Percentiles rank a stretch among this genome's conserved stretches.
Conservation (phyloP, 2,797 vertebrate genomes). For the Typhlichthys subterraneus region DNA sequence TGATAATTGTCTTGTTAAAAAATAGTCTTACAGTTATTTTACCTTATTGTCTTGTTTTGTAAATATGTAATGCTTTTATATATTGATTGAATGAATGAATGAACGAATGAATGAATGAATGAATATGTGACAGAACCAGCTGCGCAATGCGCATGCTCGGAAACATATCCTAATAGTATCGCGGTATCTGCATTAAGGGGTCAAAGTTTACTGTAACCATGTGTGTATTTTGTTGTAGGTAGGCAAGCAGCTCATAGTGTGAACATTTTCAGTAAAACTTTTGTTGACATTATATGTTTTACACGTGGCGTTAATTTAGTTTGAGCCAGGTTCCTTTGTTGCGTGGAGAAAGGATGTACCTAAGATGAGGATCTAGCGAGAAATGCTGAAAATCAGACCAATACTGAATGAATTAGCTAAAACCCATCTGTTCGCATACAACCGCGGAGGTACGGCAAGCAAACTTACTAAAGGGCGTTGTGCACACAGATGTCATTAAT, state of each 20-base stretch:
- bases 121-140: too few relatives aligned
- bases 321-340: conserved; percentile 3
- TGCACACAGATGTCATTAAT: too few relatives aligned
- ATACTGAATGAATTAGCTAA: conserved; percentile 55
- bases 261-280: not conserved
- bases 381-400: conserved; percentile 49
- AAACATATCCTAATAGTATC: conserved; percentile 17
- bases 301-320: too few relatives aligned
- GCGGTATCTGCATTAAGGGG: conserved; percentile 49
- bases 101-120: too few relatives aligned
- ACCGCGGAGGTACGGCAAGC: conserved; percentile 50
- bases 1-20: too few relatives aligned
- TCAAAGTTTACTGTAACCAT: conserved; percentile 59
- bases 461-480: too few relatives aligned
- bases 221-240: conserved; percentile 20
- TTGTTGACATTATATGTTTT: not conserved
- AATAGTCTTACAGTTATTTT: too few relatives aligned
- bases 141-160: too few relatives aligned
- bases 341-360: not conserved
- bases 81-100: too few relatives aligned
- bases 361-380: conserved; percentile 23
- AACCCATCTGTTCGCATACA: conserved; percentile 17
- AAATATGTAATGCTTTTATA: too few relatives aligned
- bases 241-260: not conserved
- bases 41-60: too few relatives aligned